phyloP scores from a whole-genome alignment of 2,888 invertebrate species.

The Seira sanloemensis region DNA sequence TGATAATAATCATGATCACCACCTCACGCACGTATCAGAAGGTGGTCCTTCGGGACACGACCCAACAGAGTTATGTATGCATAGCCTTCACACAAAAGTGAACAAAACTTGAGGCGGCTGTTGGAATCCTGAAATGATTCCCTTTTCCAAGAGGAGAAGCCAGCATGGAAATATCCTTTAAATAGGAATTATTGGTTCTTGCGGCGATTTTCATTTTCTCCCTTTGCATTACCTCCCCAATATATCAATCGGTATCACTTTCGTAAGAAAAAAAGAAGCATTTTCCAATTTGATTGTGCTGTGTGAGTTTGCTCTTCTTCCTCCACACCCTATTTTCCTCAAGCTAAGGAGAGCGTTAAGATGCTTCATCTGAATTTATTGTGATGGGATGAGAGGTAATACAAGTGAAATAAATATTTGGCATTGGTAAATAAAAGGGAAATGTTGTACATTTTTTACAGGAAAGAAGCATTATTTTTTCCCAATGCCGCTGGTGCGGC shows the following conservation, averaged over 20 bases:
- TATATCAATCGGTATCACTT: background rate
- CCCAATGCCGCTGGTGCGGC: slow-evolving; percentile 39
- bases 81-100: background rate
- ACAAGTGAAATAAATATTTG: slow-evolving; percentile 72
- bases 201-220: background rate
- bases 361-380: slow-evolving; percentile 61
- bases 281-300: background rate
- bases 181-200: slow-evolving; percentile 12
- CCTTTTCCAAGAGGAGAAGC: background rate
- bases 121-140: background rate
- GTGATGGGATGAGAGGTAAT: slow-evolving; percentile 71
- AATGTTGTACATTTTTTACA: slow-evolving; percentile 5
- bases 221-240: background rate
- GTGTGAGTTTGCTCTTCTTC: background rate
- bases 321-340: background rate
- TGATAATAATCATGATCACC: background rate
- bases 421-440: slow-evolving; percentile 29
- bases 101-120: background rate
- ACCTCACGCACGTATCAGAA: background rate
- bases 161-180: background rate
- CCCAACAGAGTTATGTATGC: background rate
- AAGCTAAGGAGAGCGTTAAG: background rate
- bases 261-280: background rate
- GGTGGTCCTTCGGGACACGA: background rate
- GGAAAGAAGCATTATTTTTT: slow-evolving; percentile 39